A percentile compares a stretch with the other conserved stretches of the same genome.
Evolutionary conservation across 2,888 invertebrate genomes (phyloP).

Genomic region (Aelia acuminata): DNA sequence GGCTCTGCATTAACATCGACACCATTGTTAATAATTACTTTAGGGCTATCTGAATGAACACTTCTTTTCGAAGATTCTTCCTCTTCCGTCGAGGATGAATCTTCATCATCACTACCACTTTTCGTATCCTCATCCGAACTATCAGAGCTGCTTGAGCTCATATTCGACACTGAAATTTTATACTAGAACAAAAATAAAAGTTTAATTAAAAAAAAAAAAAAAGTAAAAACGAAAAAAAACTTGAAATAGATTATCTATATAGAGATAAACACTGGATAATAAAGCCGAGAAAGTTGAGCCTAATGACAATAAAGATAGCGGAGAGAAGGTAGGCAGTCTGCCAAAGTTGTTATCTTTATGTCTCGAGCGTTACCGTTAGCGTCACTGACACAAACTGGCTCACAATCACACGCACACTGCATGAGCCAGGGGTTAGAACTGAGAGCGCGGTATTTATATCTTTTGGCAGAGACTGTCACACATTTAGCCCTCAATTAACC

Average conservation of each 20-base stretch:
- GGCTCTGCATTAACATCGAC: neutral
- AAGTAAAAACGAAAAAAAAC: neutral
- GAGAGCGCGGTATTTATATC: constrained; percentile 27
- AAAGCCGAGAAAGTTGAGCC: neutral
- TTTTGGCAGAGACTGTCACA: constrained; percentile 31
- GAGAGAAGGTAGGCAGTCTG: neutral
- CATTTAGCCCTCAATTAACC: constrained; percentile 38
- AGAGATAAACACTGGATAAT: constrained; percentile 12
- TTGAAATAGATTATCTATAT: neutral
- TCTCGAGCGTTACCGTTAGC: neutral
- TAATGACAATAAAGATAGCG: constrained; percentile 16
- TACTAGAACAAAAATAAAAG: neutral
- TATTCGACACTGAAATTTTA: neutral
- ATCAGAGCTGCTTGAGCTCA: constrained; percentile 10
- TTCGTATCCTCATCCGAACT: neutral
- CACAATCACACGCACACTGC: constrained; percentile 41
- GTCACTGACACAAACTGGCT: neutral
- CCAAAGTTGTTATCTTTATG: constrained; percentile 19
- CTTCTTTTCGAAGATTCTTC: neutral
- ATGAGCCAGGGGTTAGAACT: constrained; percentile 6
- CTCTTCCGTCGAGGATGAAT: neutral
- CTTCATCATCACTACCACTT: constrained; percentile 23
- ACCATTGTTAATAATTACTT: neutral
- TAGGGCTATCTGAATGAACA: neutral
- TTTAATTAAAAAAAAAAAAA: neutral